Percentiles rank a stretch among this genome's conserved stretches.
Evolutionary conservation across 92 coral and sea anemone species (phyloP).

Genomic region (Palythoa caribaeorum): DNA sequence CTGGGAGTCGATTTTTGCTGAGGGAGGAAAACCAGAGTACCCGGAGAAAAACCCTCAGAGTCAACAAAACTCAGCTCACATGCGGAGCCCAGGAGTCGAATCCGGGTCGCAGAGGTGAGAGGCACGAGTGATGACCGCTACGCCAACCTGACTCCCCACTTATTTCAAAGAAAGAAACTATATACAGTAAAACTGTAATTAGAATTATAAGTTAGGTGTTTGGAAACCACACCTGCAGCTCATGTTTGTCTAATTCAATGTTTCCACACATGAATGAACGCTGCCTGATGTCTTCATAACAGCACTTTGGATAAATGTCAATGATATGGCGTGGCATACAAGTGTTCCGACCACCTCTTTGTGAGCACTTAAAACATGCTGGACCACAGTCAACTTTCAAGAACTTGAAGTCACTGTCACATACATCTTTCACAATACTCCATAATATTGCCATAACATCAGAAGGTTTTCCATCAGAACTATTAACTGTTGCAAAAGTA

Average conservation of each 20-base stretch:
- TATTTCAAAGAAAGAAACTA: too few species aligned
- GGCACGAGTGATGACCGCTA: too few species aligned
- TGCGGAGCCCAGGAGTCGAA: too few species aligned
- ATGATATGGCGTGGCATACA: not conserved
- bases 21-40: too few species aligned
- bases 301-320: not conserved
- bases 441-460: conserved; percentile 25
- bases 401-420: conserved; percentile 39
- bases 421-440: conserved; percentile 33
- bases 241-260: not conserved
- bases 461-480: not conserved
- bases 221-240: conserved; percentile 7
- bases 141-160: too few species aligned
- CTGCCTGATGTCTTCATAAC: not conserved
- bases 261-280: conserved; percentile 10
- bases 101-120: too few species aligned
- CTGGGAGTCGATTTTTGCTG: too few species aligned
- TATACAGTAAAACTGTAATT: too few species aligned
- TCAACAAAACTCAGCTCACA: too few species aligned
- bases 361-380: conserved; percentile 10
- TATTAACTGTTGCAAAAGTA: not conserved
- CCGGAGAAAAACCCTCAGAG: too few species aligned
- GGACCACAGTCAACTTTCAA: conserved; percentile 41
- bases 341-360: not conserved
- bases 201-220: too few species aligned